Conservation (phyloP, 2,113 vertebrate species). For the Pomatostomus ruficeps region DNA sequence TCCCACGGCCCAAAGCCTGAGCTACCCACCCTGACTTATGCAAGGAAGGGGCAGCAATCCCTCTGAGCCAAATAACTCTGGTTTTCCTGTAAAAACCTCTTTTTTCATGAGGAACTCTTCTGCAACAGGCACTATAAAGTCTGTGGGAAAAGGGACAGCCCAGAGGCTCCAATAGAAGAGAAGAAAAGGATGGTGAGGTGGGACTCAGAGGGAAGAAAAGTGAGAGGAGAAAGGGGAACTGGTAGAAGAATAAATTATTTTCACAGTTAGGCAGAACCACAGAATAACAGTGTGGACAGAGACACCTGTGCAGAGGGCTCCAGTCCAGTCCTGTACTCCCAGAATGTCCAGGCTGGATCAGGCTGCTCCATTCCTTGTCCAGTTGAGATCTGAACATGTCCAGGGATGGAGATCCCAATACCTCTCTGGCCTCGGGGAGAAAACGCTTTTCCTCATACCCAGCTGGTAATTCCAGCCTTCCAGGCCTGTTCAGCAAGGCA, state of each 20-base stretch:
- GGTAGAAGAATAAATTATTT: not conserved
- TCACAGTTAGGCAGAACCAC: not conserved
- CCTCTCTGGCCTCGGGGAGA: not conserved
- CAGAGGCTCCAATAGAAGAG: not conserved
- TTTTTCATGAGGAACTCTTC: not conserved
- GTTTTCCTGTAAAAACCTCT: not conserved
- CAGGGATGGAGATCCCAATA: not conserved
- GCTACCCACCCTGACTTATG: accelerated
- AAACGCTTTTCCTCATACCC: not conserved
- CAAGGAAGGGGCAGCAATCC: not conserved
- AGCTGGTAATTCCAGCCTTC: not conserved
- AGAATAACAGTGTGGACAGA: not conserved
- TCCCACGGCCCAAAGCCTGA: not conserved
- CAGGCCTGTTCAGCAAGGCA: not conserved
- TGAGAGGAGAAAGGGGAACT: not conserved
- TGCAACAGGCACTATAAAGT: not conserved
- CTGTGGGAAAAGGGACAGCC: not conserved
- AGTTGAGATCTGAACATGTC: not conserved
- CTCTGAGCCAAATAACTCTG: not conserved
- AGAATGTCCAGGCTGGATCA: not conserved
- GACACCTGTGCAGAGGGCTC: not conserved
- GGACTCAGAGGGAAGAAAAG: not conserved
- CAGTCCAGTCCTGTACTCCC: not conserved
- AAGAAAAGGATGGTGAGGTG: not conserved
- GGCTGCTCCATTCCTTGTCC: not conserved